These are phyloP conservation scores for Canis aureus DNA, from an alignment of 2,113 vertebrate species.

Conservation along the genomic window DNA sequence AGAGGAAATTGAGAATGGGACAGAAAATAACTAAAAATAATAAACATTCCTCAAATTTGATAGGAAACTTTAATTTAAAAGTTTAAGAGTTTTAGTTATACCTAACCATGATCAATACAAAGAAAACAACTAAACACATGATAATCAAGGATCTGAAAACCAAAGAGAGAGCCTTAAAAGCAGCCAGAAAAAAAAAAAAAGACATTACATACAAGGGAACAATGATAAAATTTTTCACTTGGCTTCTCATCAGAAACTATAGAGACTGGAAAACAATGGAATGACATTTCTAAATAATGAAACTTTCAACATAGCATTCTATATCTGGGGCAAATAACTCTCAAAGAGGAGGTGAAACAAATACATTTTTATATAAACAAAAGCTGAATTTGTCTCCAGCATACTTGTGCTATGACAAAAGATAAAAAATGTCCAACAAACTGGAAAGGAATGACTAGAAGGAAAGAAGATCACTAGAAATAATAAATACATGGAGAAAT, in stretches of 20 bases:
- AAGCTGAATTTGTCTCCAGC: background rate
- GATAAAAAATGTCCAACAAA: background rate
- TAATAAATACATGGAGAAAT: background rate
- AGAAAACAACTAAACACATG: background rate
- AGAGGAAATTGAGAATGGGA: background rate
- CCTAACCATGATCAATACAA: background rate
- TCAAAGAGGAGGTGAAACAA: background rate
- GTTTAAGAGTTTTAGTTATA: background rate
- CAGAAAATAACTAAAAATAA: constrained; percentile 20
- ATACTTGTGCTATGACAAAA: background rate
- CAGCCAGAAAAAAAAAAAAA: background rate
- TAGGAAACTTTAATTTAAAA: background rate
- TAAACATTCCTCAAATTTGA: background rate
- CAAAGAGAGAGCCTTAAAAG: background rate
- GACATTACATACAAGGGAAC: background rate
- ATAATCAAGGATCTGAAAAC: background rate
- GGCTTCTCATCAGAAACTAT: background rate
- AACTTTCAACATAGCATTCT: background rate
- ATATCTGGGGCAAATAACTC: background rate
- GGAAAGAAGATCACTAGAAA: background rate
- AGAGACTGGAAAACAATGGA: background rate
- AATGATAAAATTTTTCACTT: background rate
- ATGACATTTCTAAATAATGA: background rate
- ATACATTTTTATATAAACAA: constrained; percentile 30
- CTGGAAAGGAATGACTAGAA: background rate